Conservation (phyloP, 2,797 vertebrate genomes). For the Bovichtus diacanthus region DNA sequence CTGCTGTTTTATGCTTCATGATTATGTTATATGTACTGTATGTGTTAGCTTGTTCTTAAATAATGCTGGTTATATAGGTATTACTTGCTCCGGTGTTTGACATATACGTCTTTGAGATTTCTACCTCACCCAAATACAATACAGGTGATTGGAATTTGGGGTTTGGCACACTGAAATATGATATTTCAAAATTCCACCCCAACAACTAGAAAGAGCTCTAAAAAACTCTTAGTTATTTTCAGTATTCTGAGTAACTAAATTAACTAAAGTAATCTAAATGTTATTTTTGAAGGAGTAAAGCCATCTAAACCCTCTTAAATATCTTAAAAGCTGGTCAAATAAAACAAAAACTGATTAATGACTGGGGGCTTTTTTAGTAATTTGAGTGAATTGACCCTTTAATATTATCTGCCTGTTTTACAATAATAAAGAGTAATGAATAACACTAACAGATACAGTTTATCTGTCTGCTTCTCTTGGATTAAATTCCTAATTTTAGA, state of each 20-base stretch:
- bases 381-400: not conserved
- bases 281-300: not conserved
- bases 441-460: no score
- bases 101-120: not conserved
- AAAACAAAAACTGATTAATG: not conserved
- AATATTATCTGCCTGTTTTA: no score
- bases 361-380: not conserved
- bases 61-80: no score
- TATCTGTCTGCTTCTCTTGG: not conserved
- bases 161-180: not conserved
- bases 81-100: not conserved
- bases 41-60: not conserved
- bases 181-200: constrained; percentile 8
- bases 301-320: no score
- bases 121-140: not conserved
- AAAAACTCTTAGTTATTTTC: not conserved
- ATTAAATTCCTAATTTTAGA: not conserved
- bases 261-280: not conserved
- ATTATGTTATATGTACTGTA: no score
- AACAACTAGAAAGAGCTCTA: not conserved
- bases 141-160: not conserved
- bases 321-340: not conserved
- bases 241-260: not conserved
- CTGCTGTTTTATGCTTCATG: constrained; percentile 15
- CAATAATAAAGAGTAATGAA: not conserved